A percentile compares a stretch with the other conserved stretches of the same genome.
These are phyloP conservation scores for Channa maculata DNA, from an alignment of 2,113 vertebrate genomes.

Conservation along the genomic window DNA sequence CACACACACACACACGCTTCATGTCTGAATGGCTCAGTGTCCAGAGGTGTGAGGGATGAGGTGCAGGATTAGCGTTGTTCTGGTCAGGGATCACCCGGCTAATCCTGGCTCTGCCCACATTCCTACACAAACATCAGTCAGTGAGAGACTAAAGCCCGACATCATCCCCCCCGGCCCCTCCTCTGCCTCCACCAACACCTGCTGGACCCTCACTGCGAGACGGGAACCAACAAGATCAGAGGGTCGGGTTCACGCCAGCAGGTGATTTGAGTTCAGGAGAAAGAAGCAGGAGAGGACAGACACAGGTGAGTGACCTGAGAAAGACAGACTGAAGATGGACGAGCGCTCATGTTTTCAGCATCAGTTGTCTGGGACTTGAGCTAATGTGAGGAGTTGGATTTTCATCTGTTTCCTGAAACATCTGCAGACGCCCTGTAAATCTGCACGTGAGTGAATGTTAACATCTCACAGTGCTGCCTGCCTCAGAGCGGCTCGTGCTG, in stretches of 20 bases:
- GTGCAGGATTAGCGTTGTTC: constrained; percentile 7
- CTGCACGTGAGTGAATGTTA: not conserved
- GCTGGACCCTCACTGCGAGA: not conserved
- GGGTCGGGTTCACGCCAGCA: no score
- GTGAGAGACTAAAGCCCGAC: not conserved
- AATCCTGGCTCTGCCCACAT: constrained; percentile 62
- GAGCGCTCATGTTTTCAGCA: constrained; percentile 7
- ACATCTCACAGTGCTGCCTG: not conserved
- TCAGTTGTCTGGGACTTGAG: constrained; percentile 21
- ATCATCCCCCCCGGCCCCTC: not conserved
- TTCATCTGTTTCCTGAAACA: constrained; percentile 7
- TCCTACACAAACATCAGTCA: constrained; percentile 72
- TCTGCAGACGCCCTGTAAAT: constrained; percentile 3
- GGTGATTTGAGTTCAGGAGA: constrained; percentile 21
- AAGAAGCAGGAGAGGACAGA: constrained; percentile 37
- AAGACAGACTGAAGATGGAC: not conserved
- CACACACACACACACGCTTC: not conserved
- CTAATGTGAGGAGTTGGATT: not conserved
- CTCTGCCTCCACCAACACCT: not conserved
- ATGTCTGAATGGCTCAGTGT: constrained; percentile 1
- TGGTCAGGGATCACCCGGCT: constrained; percentile 26
- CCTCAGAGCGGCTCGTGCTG: not conserved
- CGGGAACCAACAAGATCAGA: no score
- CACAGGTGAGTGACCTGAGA: not conserved
- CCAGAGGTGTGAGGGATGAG: constrained; percentile 31